phyloP scores from a whole-genome alignment of 2,888 invertebrate species.

The Danaus chrysippus region DNA sequence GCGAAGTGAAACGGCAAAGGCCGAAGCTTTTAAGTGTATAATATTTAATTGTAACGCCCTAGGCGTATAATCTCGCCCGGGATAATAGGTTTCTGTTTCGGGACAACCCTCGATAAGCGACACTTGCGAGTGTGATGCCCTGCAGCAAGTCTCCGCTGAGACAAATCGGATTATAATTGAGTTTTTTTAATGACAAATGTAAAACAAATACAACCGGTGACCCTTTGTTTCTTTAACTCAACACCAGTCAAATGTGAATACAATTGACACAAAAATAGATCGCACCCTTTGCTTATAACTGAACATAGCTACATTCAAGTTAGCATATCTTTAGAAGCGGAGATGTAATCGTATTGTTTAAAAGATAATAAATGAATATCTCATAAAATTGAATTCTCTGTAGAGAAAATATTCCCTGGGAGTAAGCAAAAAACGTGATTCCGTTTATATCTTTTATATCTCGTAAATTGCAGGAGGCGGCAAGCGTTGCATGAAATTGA shows the following conservation, averaged over 20 bases:
- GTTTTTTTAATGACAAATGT: conserved; percentile 68
- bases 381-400: conserved; percentile 71
- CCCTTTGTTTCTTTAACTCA: conserved; percentile 28
- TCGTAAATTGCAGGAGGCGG: conserved; percentile 80
- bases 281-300: not conserved
- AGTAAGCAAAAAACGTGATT: conserved; percentile 79
- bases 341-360: conserved; percentile 18
- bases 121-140: conserved; percentile 75
- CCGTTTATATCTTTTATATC: conserved; percentile 80
- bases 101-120: conserved; percentile 73
- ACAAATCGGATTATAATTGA: conserved; percentile 76
- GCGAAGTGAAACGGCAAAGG: conserved; percentile 79
- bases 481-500: conserved; percentile 80
- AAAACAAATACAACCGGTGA: conserved; percentile 26
- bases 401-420: conserved; percentile 77
- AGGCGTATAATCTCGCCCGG: conserved; percentile 80
- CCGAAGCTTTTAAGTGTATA: conserved; percentile 80
- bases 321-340: not conserved
- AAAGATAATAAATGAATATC: conserved; percentile 37
- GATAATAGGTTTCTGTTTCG: conserved; percentile 80
- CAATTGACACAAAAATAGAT: no score
- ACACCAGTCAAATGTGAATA: not conserved
- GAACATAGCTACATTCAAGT: not conserved
- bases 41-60: conserved; percentile 80
- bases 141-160: conserved; percentile 65